A percentile compares a stretch with the other conserved stretches of the same genome.
Evolutionary conservation across 2,888 invertebrate species (phyloP).

Genomic region (Zaprionus lineosus): DNA sequence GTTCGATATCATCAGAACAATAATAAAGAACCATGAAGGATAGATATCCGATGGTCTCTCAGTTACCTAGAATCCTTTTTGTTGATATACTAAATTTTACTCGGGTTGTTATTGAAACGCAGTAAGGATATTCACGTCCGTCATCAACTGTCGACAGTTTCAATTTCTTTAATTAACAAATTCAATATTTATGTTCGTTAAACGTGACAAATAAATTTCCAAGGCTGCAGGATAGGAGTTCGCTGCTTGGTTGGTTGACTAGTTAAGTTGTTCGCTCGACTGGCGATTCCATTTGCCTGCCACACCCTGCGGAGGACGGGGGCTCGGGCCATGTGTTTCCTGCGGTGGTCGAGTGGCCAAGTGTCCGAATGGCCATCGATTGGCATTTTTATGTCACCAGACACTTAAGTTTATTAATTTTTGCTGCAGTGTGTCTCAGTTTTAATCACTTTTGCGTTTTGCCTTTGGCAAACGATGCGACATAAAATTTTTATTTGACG

Average conservation of each 20-base stretch:
- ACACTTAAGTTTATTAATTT: conserved; percentile 64
- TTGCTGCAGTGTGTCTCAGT: conserved; percentile 42
- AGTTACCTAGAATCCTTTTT: too few relatives aligned
- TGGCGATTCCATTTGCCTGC: conserved; percentile 24
- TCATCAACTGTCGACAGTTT: conserved; percentile 27
- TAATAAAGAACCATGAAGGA: too few relatives aligned
- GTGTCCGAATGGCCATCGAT: conserved; percentile 44
- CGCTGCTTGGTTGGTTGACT: conserved; percentile 2
- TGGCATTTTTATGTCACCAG: conserved; percentile 50
- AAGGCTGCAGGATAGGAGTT: conserved; percentile 5
- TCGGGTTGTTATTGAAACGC: too few relatives aligned
- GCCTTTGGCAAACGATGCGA: conserved; percentile 28
- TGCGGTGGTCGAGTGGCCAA: conserved; percentile 21
- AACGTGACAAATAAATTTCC: conserved; percentile 51
- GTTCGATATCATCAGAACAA: too few relatives aligned
- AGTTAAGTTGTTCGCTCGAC: not conserved
- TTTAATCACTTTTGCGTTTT: conserved; percentile 47
- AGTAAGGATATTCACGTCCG: conserved; percentile 4
- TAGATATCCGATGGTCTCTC: too few relatives aligned
- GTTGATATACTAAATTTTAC: too few relatives aligned
- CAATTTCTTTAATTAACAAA: conserved; percentile 57
- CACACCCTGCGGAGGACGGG: conserved; percentile 16
- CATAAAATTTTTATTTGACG: conserved; percentile 39
- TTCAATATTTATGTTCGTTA: conserved; percentile 55
- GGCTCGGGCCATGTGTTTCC: not conserved